Conservation (phyloP, 1,140 invertebrate genomes). For the Macrobrachium rosenbergii region DNA sequence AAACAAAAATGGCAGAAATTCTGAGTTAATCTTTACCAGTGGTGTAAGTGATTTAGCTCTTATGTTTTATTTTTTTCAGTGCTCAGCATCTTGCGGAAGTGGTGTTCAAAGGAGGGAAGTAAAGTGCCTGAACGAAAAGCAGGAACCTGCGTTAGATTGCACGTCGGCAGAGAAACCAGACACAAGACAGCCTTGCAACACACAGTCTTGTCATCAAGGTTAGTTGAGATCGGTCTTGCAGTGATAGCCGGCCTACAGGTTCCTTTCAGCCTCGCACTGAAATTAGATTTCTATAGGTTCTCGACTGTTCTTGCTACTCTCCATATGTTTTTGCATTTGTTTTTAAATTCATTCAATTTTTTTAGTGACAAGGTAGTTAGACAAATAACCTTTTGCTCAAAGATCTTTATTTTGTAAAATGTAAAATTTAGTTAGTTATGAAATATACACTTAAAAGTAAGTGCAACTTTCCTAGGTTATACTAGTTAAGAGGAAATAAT, state of each 20-base stretch:
- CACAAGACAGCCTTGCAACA: slow-evolving; percentile 76
- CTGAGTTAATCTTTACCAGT: background rate
- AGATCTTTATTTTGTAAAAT: too few relatives aligned
- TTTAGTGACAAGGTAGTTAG: too few relatives aligned
- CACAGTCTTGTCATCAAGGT: slow-evolving; percentile 73
- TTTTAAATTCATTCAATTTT: too few relatives aligned
- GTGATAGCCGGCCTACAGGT: background rate
- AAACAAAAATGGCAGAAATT: background rate
- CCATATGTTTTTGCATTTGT: too few relatives aligned
- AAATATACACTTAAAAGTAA: too few relatives aligned
- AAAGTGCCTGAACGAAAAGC: slow-evolving; percentile 74
- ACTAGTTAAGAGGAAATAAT: too few relatives aligned
- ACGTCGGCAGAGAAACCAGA: slow-evolving; percentile 74
- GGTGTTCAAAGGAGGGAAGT: slow-evolving; percentile 78
- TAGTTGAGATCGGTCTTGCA: background rate
- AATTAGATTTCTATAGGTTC: too few relatives aligned
- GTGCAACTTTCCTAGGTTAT: too few relatives aligned
- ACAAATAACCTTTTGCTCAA: too few relatives aligned
- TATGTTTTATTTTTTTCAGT: slow-evolving; percentile 66
- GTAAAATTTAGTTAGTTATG: too few relatives aligned
- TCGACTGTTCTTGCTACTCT: too few relatives aligned
- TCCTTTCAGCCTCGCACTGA: too few relatives aligned
- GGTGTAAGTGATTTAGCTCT: background rate
- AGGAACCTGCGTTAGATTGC: slow-evolving; percentile 72
- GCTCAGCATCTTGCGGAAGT: slow-evolving; percentile 75